Evolutionary conservation across 2,888 invertebrate species (phyloP), one percentile per base, ranked within the genome.

Genomic region (Penaeus monodon): DNA sequence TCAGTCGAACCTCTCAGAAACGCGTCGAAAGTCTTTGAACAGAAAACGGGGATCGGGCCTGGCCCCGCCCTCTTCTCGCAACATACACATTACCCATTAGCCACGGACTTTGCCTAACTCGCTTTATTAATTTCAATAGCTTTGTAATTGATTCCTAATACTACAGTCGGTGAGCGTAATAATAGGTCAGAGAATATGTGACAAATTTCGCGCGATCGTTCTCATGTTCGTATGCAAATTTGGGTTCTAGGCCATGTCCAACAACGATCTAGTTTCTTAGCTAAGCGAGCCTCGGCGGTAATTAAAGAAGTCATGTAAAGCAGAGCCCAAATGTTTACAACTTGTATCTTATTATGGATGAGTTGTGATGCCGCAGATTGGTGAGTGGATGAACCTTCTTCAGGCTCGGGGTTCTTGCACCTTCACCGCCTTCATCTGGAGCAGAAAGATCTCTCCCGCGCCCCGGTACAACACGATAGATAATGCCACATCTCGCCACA

Each of bases 71-170:
- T 38, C 77, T 20, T 29, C 49, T 66, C n/a, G n/a, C 79, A 80
- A 85, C 85, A 73, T 49, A 44, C 79, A 49, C 80, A 85, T 85
- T 85, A 85, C n/a, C 85, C 80, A 85, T 85, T 85, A 64, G 79
- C 80, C 57, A 85, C 85, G 85, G 80, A 64, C 80, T 85, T 80
- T 80, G 80, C 73, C 76, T 64, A 80, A 68, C 64, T 80, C 73
- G 80, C 79, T 80, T 85, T 85, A 85, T 85, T 85, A 85, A 85
- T 85, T 85, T 85, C 85, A 85, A 85, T 85, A 80, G 85, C 80
- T 80, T 85, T 73, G 85, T 85, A 85, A 85, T 85, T 85, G 85
- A 80, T 80, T 85, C 63, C 73, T 85, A 80, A 85, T 85, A 84
- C 84, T 66, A 79, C 79, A 49, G 84, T 78, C 84, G 84, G 84